These are phyloP conservation scores for Craterocephalus amniculus DNA, from an alignment of 2,797 vertebrate genomes.

Conservation along the genomic window DNA sequence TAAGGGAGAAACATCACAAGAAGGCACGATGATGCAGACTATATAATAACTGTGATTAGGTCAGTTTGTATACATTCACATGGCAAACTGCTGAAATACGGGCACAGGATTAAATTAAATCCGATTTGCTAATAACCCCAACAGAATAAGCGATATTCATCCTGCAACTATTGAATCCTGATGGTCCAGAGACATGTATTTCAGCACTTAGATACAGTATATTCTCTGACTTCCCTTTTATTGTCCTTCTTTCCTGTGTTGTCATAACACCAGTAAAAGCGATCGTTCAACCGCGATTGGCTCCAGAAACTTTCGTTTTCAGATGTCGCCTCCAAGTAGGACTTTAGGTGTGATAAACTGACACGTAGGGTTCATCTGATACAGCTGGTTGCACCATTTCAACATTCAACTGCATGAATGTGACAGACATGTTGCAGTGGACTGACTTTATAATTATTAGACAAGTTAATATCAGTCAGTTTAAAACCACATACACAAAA, in stretches of 20 bases:
- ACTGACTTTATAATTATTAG: no score
- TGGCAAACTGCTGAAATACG: not conserved
- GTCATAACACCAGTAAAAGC: not conserved
- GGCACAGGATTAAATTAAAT: not conserved
- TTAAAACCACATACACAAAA: no score
- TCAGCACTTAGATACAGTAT: no score
- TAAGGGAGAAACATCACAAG: not conserved
- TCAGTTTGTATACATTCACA: not conserved
- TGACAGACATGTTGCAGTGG: not conserved
- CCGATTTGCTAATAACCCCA: not conserved
- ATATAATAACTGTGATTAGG: not conserved
- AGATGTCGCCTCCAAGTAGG: not conserved
- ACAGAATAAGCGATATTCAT: not conserved
- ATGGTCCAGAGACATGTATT: not conserved
- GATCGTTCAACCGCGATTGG: not conserved
- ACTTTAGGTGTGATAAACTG: not conserved
- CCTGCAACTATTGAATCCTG: not conserved
- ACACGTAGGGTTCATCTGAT: not conserved
- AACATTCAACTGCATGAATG: not conserved
- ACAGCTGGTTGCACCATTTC: not conserved
- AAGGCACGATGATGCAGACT: not conserved
- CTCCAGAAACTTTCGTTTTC: not conserved
- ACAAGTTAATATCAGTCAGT: no score
- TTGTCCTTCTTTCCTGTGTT: not conserved
- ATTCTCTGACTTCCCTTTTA: not conserved